phyloP scores from a whole-genome alignment of 2,888 invertebrate genomes.

The Troides oblongomaculatus region DNA sequence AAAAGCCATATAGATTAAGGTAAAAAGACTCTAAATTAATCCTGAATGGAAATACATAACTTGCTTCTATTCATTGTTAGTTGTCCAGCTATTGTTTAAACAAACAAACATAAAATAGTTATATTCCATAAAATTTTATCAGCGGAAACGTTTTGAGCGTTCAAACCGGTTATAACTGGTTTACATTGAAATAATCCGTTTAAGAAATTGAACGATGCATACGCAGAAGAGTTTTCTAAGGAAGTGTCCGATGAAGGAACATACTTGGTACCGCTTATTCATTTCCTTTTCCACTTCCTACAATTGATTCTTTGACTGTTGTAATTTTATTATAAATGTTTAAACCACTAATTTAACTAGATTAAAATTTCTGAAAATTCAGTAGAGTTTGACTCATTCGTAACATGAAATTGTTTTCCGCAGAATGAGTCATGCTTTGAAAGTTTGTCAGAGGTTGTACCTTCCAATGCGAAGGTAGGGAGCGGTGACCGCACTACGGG shows the following conservation, averaged over 20 bases:
- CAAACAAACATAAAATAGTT: background rate
- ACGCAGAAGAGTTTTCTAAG: conserved; percentile 31
- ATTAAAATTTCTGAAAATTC: background rate
- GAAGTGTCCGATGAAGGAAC: conserved; percentile 41
- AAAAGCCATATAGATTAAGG: too few species aligned
- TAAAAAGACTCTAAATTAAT: too few species aligned
- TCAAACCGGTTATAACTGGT: background rate
- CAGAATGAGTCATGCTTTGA: background rate
- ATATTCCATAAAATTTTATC: background rate
- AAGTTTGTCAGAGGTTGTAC: background rate
- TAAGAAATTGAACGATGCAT: conserved; percentile 27
- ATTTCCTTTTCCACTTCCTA: conserved; percentile 45
- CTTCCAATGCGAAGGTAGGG: background rate
- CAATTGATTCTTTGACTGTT: background rate
- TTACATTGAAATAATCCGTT: conserved; percentile 16
- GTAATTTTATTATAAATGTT: background rate
- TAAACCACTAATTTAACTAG: background rate
- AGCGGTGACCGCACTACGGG: background rate
- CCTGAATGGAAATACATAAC: too few species aligned
- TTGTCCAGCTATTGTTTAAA: too few species aligned
- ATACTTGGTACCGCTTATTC: conserved; percentile 38
- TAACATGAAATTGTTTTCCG: background rate
- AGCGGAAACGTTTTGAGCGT: background rate
- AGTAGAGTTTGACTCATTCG: background rate
- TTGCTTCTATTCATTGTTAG: too few species aligned